These are phyloP conservation scores for Cheilosia urbana DNA, from an alignment of 2,888 invertebrate genomes.

Conservation along the genomic window DNA sequence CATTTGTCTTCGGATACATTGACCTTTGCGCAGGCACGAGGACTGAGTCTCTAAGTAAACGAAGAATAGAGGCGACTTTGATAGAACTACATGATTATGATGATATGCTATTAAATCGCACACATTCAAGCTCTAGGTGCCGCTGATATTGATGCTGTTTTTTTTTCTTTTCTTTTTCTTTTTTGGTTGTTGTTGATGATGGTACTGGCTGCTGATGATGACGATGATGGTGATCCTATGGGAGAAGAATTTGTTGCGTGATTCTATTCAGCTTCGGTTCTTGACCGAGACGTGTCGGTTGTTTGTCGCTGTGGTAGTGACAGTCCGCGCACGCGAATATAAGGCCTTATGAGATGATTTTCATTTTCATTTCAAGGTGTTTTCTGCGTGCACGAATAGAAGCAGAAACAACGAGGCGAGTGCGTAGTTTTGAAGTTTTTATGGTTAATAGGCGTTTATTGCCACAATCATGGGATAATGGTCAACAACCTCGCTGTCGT, in stretches of 20 bases:
- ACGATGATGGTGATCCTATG: constrained; percentile 38
- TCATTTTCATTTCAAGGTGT: constrained; percentile 77
- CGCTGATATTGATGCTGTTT: background rate
- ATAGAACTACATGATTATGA: constrained; percentile 53
- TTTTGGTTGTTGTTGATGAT: constrained; percentile 12
- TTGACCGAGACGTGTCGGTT: constrained; percentile 33
- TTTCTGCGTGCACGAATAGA: constrained; percentile 41
- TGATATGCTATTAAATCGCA: constrained; percentile 35
- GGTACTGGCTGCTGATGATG: constrained; percentile 8
- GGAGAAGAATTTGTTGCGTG: constrained; percentile 33
- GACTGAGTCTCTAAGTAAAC: constrained; percentile 9
- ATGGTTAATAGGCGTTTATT: constrained; percentile 68
- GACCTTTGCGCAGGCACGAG: constrained; percentile 49
- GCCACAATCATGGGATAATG: constrained; percentile 43
- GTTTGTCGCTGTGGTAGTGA: constrained; percentile 10
- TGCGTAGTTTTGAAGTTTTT: constrained; percentile 36
- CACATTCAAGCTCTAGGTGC: constrained; percentile 25
- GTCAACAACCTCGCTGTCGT: constrained; percentile 65
- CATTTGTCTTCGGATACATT: constrained; percentile 56
- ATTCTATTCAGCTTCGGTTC: constrained; percentile 46
- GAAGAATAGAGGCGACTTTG: constrained; percentile 48
- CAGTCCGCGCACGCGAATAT: constrained; percentile 38
- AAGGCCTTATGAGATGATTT: constrained; percentile 70
- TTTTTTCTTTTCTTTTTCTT: no score
- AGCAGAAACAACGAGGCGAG: constrained; percentile 29